Conservation (phyloP, 2,113 vertebrate genomes). For the Nematolebias whitei region DNA sequence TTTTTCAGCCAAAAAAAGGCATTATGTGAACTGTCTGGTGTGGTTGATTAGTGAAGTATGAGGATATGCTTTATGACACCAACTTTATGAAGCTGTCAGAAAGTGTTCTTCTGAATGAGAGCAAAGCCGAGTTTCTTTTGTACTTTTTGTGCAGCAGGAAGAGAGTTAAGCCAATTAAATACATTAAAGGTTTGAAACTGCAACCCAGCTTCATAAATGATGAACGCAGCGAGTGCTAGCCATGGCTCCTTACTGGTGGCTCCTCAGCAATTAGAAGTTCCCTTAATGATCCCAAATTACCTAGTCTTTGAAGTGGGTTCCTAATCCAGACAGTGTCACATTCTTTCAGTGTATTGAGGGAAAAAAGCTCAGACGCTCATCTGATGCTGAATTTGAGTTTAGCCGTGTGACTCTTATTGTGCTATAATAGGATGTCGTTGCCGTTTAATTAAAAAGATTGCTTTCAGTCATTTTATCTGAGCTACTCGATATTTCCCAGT, state of each 20-base stretch:
- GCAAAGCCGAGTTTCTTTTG: conserved; percentile 38
- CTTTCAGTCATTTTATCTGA: conserved; percentile 31
- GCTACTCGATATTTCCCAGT: conserved; percentile 30
- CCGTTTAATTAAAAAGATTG: conserved; percentile 63
- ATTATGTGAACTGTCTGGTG: conserved; percentile 1
- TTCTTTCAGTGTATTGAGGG: conserved; percentile 69
- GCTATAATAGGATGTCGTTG: conserved; percentile 42
- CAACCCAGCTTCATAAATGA: conserved; percentile 69
- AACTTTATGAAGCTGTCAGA: conserved; percentile 24
- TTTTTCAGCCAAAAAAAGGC: conserved; percentile 1
- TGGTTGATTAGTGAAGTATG: conserved; percentile 19
- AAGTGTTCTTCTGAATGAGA: conserved; percentile 30
- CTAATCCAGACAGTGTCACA: conserved; percentile 73
- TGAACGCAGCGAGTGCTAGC: conserved; percentile 49
- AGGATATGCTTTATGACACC: conserved; percentile 22
- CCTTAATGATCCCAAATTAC: conserved; percentile 75
- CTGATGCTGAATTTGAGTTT: conserved; percentile 69
- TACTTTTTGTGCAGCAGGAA: conserved; percentile 38
- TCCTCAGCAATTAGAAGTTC: conserved; percentile 75
- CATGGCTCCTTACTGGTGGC: conserved; percentile 55
- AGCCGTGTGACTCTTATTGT: conserved; percentile 52
- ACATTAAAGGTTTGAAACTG: conserved; percentile 60
- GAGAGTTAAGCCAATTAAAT: conserved; percentile 69
- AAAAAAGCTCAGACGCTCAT: conserved; percentile 67
- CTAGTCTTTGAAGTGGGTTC: conserved; percentile 66